A percentile compares a stretch with the other conserved stretches of the same genome.
Evolutionary conservation across 2,797 vertebrate genomes (phyloP).

Genomic region (Esox masquinongy): DNA sequence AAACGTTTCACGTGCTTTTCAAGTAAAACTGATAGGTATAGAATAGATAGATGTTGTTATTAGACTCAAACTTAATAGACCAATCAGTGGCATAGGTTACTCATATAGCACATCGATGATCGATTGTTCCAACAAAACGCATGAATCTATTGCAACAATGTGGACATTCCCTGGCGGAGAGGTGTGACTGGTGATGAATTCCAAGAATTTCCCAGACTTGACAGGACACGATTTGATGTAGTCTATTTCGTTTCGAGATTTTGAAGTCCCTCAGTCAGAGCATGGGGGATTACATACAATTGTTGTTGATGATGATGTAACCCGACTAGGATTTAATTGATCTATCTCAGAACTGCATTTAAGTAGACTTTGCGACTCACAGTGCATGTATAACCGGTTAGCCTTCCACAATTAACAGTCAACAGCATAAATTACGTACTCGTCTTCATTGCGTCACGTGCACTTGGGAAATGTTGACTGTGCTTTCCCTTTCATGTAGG

Average conservation of each 20-base stretch:
- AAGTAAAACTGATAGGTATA: not conserved
- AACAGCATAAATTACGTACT: not conserved
- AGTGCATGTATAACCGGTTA: not conserved
- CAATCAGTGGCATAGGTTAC: not conserved
- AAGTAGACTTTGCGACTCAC: not conserved
- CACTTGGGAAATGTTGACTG: not conserved
- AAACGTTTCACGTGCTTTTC: not conserved
- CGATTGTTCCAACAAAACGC: not conserved
- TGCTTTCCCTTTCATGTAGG: not conserved
- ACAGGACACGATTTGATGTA: not conserved
- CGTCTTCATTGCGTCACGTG: constrained; percentile 2
- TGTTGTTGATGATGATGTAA: not conserved
- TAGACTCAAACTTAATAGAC: not conserved
- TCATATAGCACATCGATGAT: not conserved
- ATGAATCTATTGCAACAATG: not conserved
- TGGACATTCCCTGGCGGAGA: not conserved
- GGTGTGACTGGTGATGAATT: not conserved
- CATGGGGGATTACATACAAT: not conserved
- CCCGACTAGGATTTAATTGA: not conserved
- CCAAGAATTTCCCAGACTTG: not conserved
- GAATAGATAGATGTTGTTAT: not conserved
- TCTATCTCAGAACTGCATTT: not conserved
- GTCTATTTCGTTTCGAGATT: not conserved
- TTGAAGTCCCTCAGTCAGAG: not conserved
- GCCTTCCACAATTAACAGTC: not conserved